A percentile compares a stretch with the other conserved stretches of the same genome.
These are phyloP conservation scores for Cinclus cinclus DNA, from an alignment of 2,113 vertebrate species.

Conservation along the genomic window DNA sequence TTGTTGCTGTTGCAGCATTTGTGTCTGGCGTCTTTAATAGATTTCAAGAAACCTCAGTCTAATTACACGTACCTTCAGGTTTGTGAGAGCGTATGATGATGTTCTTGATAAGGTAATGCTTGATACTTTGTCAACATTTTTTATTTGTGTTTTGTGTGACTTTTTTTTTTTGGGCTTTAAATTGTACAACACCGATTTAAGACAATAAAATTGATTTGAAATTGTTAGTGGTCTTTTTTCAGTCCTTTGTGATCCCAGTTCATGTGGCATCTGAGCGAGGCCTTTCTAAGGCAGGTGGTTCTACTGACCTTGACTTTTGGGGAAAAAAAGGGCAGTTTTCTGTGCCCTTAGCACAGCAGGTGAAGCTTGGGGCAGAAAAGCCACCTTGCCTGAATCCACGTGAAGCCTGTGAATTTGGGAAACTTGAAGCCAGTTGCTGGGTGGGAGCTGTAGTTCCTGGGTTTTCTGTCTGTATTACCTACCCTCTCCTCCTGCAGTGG, in stretches of 20 bases:
- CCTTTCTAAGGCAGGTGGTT: neutral
- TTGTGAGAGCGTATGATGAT: slow-evolving; percentile 27
- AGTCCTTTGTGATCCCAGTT: neutral
- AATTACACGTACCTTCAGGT: slow-evolving; percentile 36
- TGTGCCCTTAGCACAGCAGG: neutral
- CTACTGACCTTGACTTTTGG: neutral
- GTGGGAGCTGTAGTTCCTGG: neutral
- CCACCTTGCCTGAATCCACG: neutral
- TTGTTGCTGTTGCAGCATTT: slow-evolving; percentile 45
- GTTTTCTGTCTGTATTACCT: neutral
- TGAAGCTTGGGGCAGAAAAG: neutral
- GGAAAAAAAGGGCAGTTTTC: neutral
- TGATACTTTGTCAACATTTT: slow-evolving; percentile 36
- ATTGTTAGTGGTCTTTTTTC: slow-evolving; percentile 29
- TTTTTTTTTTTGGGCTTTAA: slow-evolving; percentile 30
- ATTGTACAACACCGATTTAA: slow-evolving; percentile 64
- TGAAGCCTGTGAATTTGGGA: neutral
- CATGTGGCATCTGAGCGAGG: rapidly evolving
- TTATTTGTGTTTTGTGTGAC: slow-evolving; percentile 64
- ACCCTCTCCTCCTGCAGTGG: rapidly evolving
- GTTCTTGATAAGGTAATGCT: slow-evolving; percentile 37
- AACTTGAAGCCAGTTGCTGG: neutral
- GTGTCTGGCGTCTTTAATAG: slow-evolving; percentile 52
- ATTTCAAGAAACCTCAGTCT: slow-evolving; percentile 51
- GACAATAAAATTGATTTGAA: slow-evolving; percentile 75